phyloP scores from a whole-genome alignment of 2,797 vertebrate species.

The Acipenser ruthenus region DNA sequence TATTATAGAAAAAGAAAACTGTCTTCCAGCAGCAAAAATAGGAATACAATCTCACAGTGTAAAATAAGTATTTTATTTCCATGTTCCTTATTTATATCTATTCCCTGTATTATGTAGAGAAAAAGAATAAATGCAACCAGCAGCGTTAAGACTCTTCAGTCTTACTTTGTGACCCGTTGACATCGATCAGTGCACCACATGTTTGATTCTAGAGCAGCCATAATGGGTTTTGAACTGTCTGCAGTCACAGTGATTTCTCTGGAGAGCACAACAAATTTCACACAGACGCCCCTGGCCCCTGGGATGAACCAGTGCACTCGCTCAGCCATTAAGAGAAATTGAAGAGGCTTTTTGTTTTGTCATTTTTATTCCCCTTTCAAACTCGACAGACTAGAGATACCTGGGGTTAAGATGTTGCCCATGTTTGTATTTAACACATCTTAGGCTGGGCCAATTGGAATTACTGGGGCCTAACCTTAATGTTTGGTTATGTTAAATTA shows the following conservation, averaged over 20 bases:
- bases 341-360: slow-evolving; percentile 6
- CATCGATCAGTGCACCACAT: slow-evolving; percentile 17
- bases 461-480: too few relatives aligned
- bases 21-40: slow-evolving; percentile 5
- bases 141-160: slow-evolving; percentile 8
- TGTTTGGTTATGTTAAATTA: too few relatives aligned
- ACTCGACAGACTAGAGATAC: not conserved
- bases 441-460: too few relatives aligned
- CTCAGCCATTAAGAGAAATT: not conserved
- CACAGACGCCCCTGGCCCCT: not conserved
- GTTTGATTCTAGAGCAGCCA: slow-evolving; percentile 20
- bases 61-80: slow-evolving; percentile 1
- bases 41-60: not conserved
- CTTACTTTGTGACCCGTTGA: slow-evolving; percentile 16
- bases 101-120: not conserved
- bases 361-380: not conserved
- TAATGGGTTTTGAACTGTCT: slow-evolving; percentile 26
- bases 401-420: too few relatives aligned
- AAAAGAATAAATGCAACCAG: slow-evolving; percentile 18
- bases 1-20: slow-evolving; percentile 21
- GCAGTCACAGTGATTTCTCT: slow-evolving; percentile 21
- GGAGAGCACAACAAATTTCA: slow-evolving; percentile 23
- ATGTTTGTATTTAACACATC: too few relatives aligned
- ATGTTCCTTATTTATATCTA: not conserved
- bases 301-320: not conserved